A percentile compares a stretch with the other conserved stretches of the same genome.
phyloP scores from a whole-genome alignment of 2,113 vertebrate species.

The Macrotus californicus region DNA sequence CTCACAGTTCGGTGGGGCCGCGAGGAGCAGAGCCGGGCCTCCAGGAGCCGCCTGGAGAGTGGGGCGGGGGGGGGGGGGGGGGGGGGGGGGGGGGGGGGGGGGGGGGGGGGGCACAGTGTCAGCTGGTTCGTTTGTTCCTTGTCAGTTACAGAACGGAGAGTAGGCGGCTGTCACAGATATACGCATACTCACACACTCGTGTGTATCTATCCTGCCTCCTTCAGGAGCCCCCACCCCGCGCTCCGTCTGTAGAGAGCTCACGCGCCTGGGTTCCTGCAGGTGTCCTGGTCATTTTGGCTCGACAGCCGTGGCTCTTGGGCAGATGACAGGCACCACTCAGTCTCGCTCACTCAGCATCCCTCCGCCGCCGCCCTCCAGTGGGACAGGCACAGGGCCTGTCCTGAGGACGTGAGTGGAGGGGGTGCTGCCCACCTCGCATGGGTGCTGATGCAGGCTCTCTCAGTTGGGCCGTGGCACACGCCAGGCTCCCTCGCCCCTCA shows the following conservation, averaged over 20 bases:
- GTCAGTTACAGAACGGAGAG: no score
- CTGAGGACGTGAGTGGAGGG: fast-evolving
- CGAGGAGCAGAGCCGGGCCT: background rate
- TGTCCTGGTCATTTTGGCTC: background rate
- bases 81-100: no score
- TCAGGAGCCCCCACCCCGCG: fast-evolving
- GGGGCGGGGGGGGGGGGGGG: no score
- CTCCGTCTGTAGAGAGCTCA: background rate
- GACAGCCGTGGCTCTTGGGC: background rate
- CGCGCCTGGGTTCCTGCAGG: fast-evolving
- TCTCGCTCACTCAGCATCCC: background rate
- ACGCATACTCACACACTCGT: no score
- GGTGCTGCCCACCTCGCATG: fast-evolving
- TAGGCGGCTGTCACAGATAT: no score
- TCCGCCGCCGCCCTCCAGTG: background rate
- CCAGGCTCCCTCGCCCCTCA: background rate
- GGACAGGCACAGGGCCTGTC: background rate
- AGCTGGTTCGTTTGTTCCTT: no score
- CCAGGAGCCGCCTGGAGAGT: no score
- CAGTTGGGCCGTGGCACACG: background rate
- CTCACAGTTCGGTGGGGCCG: background rate
- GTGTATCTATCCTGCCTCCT: fast-evolving
- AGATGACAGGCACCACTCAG: background rate
- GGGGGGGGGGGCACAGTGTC: no score
- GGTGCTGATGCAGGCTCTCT: fast-evolving